phyloP scores from a whole-genome alignment of 2,888 invertebrate genomes.

The Drosophila anomelani region DNA sequence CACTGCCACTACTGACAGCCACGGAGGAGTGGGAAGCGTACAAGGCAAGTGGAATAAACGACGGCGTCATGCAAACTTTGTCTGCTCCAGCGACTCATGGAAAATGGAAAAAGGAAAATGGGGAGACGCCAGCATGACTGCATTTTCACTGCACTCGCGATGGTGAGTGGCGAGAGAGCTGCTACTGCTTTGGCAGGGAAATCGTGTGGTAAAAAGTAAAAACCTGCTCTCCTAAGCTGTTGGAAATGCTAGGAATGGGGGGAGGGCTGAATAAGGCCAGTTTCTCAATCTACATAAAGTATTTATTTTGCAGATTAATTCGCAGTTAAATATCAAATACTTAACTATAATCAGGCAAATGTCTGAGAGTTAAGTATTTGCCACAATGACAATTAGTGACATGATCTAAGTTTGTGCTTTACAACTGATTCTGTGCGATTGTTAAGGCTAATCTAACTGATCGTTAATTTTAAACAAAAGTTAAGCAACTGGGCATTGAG shows the following conservation, averaged over 20 bases:
- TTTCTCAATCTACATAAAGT: not conserved
- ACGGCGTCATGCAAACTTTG: conserved; percentile 76
- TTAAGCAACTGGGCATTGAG: not conserved
- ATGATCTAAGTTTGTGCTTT: not conserved
- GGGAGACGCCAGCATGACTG: conserved; percentile 73
- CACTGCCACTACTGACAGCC: conserved; percentile 41
- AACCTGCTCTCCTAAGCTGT: conserved; percentile 31
- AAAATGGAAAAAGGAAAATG: conserved; percentile 32
- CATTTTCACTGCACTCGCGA: conserved; percentile 72
- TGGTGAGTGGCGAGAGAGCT: conserved; percentile 19
- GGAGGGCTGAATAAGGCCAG: not conserved
- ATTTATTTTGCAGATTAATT: not conserved
- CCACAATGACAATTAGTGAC: too few species aligned
- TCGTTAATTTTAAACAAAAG: not conserved
- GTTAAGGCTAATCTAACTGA: not conserved
- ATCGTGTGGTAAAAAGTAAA: conserved; percentile 59
- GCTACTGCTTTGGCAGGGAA: conserved; percentile 13
- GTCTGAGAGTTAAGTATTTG: not conserved
- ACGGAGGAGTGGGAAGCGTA: not conserved
- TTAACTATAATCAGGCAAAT: not conserved
- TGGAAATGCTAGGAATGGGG: not conserved
- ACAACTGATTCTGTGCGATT: not conserved
- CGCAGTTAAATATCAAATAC: not conserved
- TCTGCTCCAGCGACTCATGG: conserved; percentile 64
- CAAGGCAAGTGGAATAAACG: conserved; percentile 67